Evolutionary conservation across 2,113 vertebrate genomes (phyloP).

Genomic region (Austrofundulus limnaeus): DNA sequence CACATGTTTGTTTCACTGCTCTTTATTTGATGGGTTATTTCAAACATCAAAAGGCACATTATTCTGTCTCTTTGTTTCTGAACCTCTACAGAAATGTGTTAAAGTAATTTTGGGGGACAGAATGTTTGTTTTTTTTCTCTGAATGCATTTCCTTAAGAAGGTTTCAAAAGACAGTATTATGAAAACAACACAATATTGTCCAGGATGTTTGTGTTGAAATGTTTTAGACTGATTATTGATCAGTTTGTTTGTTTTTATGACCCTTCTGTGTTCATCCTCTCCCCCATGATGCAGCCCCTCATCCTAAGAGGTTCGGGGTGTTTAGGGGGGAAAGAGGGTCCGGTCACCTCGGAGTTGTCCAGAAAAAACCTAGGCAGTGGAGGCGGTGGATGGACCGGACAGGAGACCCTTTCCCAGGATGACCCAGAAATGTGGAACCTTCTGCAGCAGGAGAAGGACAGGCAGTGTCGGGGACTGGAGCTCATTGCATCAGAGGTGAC

Average conservation of each 20-base stretch:
- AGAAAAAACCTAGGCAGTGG: constrained; percentile 48
- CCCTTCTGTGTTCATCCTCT: not conserved
- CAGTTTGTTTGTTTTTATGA: not conserved
- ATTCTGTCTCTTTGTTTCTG: constrained; percentile 45
- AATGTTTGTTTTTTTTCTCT: constrained; percentile 46
- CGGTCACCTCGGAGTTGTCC: constrained; percentile 16
- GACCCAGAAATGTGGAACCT: constrained; percentile 86
- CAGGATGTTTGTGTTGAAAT: not conserved
- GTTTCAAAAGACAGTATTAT: constrained; percentile 59
- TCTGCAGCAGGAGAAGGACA: constrained; percentile 85
- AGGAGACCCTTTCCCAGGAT: constrained; percentile 81
- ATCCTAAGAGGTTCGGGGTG: constrained; percentile 38
- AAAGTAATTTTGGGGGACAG: constrained; percentile 58
- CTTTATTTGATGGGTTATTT: constrained; percentile 67
- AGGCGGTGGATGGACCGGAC: constrained; percentile 79
- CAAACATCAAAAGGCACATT: constrained; percentile 71
- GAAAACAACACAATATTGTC: not conserved
- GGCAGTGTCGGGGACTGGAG: constrained; percentile 86
- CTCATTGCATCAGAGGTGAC: constrained; percentile 87
- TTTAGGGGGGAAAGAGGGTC: constrained; percentile 37
- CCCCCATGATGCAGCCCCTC: constrained; percentile 25
- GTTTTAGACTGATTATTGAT: not conserved
- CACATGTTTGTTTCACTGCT: constrained; percentile 26
- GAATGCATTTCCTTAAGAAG: constrained; percentile 20
- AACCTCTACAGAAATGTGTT: constrained; percentile 43